These are phyloP conservation scores for Parnassius orleans DNA, from an alignment of 2,888 invertebrate genomes.

Conservation along the genomic window DNA sequence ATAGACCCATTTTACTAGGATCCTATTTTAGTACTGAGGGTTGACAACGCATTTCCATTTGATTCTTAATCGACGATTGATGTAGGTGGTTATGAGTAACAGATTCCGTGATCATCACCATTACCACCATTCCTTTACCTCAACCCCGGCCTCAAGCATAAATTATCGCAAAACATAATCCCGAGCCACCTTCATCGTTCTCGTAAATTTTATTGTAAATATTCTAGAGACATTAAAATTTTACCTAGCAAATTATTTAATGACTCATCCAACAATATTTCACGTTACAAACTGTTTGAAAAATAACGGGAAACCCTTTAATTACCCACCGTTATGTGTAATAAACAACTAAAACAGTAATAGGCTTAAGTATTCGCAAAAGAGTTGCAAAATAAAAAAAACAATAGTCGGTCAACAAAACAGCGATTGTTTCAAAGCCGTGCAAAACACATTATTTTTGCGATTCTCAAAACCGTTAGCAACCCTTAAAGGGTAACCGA, in stretches of 20 bases:
- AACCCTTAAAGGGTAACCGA: constrained; percentile 43
- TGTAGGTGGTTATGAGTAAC: no score
- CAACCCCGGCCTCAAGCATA: no score
- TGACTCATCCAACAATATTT: background rate
- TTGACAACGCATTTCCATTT: no score
- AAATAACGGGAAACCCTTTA: constrained; percentile 49
- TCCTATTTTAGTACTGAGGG: no score
- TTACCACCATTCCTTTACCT: no score
- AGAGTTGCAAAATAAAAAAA: constrained; percentile 48
- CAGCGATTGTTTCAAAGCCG: constrained; percentile 36
- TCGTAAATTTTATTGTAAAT: no score
- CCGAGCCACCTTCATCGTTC: no score
- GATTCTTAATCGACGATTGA: no score
- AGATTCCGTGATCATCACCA: no score
- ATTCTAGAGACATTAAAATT: background rate
- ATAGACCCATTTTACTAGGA: no score
- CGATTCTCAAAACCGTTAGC: constrained; percentile 44
- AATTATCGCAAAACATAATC: no score
- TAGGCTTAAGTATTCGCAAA: constrained; percentile 47
- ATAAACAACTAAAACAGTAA: constrained; percentile 35
- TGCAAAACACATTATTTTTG: constrained; percentile 29
- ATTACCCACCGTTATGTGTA: constrained; percentile 39
- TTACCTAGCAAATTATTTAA: background rate
- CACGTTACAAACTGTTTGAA: constrained; percentile 24
- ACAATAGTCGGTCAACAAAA: constrained; percentile 41